These are phyloP conservation scores for Ichneumoninae sp. DNA, from an alignment of 2,888 invertebrate genomes.

Conservation along the genomic window DNA sequence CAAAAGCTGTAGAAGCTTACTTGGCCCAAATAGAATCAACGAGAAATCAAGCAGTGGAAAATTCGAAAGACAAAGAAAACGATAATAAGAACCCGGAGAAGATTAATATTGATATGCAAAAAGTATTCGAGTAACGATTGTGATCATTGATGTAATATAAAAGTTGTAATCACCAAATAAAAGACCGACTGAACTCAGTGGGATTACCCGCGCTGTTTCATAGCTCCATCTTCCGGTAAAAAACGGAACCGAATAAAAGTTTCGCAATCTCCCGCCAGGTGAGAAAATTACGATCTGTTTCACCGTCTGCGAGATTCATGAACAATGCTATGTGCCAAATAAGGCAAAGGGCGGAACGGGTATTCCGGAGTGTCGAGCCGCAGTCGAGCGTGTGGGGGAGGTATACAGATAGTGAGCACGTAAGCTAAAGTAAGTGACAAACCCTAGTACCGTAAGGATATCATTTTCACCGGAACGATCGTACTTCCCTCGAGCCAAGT, in stretches of 20 bases:
- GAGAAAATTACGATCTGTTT: constrained; percentile 6
- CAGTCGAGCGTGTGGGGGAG: constrained; percentile 57
- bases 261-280: constrained; percentile 43
- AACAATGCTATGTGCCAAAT: constrained; percentile 74
- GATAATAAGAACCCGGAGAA: background rate
- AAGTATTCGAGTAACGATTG: constrained; percentile 30
- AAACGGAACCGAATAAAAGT: background rate
- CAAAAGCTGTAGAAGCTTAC: constrained; percentile 69
- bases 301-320: constrained; percentile 45
- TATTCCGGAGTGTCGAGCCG: constrained; percentile 67
- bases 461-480: constrained; percentile 15
- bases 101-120: constrained; percentile 15
- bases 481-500: constrained; percentile 53
- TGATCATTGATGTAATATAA: constrained; percentile 10
- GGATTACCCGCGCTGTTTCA: constrained; percentile 16
- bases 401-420: constrained; percentile 41
- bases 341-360: constrained; percentile 81
- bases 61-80: background rate
- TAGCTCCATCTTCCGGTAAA: constrained; percentile 19
- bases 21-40: background rate
- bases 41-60: background rate
- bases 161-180: constrained; percentile 15
- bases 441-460: constrained; percentile 45
- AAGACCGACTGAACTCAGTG: background rate
- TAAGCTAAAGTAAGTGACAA: constrained; percentile 53